Evolutionary conservation across 2,888 invertebrate species (phyloP).

Genomic region (Drosophila trichaetosa): DNA sequence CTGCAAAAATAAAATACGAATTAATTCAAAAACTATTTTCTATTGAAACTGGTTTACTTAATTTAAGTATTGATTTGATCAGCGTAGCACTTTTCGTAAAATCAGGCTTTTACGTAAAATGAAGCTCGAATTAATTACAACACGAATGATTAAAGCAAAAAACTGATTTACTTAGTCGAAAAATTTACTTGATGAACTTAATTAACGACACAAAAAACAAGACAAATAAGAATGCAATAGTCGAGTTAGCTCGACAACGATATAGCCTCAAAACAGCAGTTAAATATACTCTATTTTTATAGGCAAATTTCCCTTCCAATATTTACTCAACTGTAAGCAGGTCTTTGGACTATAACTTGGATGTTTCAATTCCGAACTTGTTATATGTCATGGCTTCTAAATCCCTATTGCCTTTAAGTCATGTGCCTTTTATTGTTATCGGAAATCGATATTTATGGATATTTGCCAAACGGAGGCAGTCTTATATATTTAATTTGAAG

Average conservation of each 20-base stretch:
- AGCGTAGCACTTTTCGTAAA: neutral
- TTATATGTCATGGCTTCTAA: neutral
- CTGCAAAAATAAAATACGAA: neutral
- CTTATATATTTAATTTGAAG: neutral
- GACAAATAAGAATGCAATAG: neutral
- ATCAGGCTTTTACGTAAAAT: neutral
- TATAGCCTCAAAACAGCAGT: neutral
- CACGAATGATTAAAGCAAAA: neutral
- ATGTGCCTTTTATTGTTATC: neutral
- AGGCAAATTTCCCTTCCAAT: accelerated
- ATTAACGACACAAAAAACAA: neutral
- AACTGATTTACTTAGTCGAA: neutral
- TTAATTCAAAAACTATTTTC: slow-evolving; percentile 2
- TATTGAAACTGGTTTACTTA: slow-evolving; percentile 41
- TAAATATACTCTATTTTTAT: neutral
- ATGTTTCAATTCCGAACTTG: neutral
- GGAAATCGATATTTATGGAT: neutral
- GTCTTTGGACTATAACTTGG: neutral
- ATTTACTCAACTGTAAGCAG: neutral
- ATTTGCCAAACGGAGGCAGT: neutral
- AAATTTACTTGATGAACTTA: neutral
- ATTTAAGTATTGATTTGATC: neutral
- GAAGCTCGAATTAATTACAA: neutral
- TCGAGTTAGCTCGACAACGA: neutral
- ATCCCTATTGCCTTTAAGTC: neutral